A percentile compares a stretch with the other conserved stretches of the same genome.
These are phyloP conservation scores for Isotomurus palustris DNA, from an alignment of 2,888 invertebrate genomes.

Conservation along the genomic window DNA sequence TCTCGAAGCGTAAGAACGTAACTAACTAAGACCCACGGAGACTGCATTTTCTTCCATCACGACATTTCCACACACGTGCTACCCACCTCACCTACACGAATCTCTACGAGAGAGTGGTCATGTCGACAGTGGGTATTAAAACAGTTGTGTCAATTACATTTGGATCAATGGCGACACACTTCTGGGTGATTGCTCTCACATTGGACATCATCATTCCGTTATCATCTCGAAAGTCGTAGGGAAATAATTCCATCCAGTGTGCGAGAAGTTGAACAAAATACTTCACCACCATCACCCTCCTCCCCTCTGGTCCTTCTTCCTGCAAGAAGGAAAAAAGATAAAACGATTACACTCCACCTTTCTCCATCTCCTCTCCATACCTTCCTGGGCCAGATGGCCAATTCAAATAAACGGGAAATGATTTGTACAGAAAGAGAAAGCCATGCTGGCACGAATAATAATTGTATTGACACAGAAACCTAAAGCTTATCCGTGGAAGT, in stretches of 20 bases:
- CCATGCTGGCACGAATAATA: too few relatives aligned
- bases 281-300: conserved; percentile 34
- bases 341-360: not conserved
- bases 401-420: too few relatives aligned
- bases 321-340: not conserved
- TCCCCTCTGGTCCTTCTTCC: conserved; percentile 12
- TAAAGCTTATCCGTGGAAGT: too few relatives aligned
- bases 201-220: conserved; percentile 80
- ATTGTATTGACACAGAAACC: too few relatives aligned
- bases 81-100: too few relatives aligned
- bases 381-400: too few relatives aligned
- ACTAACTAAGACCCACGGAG: too few relatives aligned
- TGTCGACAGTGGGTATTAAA: not conserved
- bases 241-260: conserved; percentile 94
- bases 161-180: conserved; percentile 61
- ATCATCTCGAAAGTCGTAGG: conserved; percentile 95
- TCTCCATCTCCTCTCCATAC: not conserved
- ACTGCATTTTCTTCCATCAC: too few relatives aligned
- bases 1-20: too few relatives aligned
- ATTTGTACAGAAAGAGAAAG: too few relatives aligned
- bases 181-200: conserved; percentile 81
- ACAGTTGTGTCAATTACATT: conserved; percentile 47
- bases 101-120: too few relatives aligned
- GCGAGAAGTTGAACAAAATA: conserved; percentile 69
- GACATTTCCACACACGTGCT: too few relatives aligned